Conservation (phyloP, 2,888 invertebrate species). For the Drosophila bunnanda region DNA sequence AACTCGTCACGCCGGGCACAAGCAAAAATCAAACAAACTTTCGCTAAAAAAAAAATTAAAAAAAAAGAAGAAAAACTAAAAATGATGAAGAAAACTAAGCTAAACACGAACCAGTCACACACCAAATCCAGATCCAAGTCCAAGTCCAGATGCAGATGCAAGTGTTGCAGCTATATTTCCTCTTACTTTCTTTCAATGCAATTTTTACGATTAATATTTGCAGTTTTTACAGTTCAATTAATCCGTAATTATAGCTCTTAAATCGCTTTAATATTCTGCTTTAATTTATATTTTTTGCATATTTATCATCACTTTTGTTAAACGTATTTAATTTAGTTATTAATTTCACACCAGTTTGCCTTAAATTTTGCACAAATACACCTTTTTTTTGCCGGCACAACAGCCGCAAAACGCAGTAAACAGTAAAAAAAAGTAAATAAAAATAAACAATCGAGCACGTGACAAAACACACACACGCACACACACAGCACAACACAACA, state of each 20-base stretch:
- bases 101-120: conserved; percentile 40
- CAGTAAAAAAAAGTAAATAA: conserved; percentile 44
- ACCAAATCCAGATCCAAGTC: conserved; percentile 15
- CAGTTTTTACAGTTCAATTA: neutral
- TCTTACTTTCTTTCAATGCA: too few relatives aligned
- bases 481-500: neutral
- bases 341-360: neutral
- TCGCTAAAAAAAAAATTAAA: conserved; percentile 32
- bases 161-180: neutral
- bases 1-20: conserved; percentile 42
- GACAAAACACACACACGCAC: conserved; percentile 12
- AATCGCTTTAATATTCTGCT: neutral
- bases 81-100: conserved; percentile 20
- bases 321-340: neutral
- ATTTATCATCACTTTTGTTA: neutral
- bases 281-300: too few relatives aligned
- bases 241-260: too few relatives aligned
- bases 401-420: conserved; percentile 6
- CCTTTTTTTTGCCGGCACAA: conserved; percentile 6
- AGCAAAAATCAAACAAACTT: conserved; percentile 42
- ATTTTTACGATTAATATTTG: neutral
- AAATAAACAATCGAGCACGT: conserved; percentile 44
- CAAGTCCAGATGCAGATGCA: conserved; percentile 1
- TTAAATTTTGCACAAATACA: neutral
- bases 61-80: conserved; percentile 7